A percentile compares a stretch with the other conserved stretches of the same genome.
Conservation (phyloP, 35 echinoderm and acorn worm genomes). For the Ptychodera flava region DNA sequence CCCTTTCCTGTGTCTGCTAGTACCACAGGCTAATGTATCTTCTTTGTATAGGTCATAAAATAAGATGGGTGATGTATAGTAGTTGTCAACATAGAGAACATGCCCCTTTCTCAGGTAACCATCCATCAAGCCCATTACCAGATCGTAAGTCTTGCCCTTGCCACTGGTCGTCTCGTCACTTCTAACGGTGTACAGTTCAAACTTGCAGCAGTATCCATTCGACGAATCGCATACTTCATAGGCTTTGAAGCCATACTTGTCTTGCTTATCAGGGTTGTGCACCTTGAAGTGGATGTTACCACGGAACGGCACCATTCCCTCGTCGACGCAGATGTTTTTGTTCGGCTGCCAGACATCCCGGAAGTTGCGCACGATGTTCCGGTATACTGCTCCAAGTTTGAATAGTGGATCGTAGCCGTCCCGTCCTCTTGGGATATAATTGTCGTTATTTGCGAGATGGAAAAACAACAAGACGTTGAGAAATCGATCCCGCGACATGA, state of each 20-base stretch:
- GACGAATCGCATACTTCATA: slow-evolving; percentile 7
- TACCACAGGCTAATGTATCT: not conserved
- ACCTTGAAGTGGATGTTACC: slow-evolving; percentile 18
- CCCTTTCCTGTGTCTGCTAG: slow-evolving; percentile 1
- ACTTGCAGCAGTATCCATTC: slow-evolving; percentile 13
- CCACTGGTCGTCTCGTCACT: not conserved
- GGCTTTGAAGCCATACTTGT: slow-evolving; percentile 29
- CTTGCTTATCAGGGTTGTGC: slow-evolving; percentile 9
- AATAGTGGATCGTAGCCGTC: slow-evolving; percentile 16
- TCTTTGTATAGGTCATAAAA: slow-evolving; percentile 3
- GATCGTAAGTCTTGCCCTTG: not conserved
- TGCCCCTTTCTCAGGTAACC: slow-evolving; percentile 12
- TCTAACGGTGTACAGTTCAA: slow-evolving; percentile 13
- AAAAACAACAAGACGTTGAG: not conserved
- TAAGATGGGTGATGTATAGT: not conserved
- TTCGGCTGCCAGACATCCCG: not conserved
- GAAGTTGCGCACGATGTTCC: not conserved
- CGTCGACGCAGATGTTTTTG: slow-evolving; percentile 6
- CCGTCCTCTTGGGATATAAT: not conserved
- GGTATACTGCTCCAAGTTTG: slow-evolving; percentile 9
- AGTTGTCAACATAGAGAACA: not conserved
- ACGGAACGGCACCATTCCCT: slow-evolving; percentile 14
- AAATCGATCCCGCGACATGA: slow-evolving; percentile 7
- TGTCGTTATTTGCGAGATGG: not conserved
- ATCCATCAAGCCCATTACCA: slow-evolving; percentile 1